Evolutionary conservation across 1,140 invertebrate genomes (phyloP).

Genomic region (Aphelenchoides fujianensis): DNA sequence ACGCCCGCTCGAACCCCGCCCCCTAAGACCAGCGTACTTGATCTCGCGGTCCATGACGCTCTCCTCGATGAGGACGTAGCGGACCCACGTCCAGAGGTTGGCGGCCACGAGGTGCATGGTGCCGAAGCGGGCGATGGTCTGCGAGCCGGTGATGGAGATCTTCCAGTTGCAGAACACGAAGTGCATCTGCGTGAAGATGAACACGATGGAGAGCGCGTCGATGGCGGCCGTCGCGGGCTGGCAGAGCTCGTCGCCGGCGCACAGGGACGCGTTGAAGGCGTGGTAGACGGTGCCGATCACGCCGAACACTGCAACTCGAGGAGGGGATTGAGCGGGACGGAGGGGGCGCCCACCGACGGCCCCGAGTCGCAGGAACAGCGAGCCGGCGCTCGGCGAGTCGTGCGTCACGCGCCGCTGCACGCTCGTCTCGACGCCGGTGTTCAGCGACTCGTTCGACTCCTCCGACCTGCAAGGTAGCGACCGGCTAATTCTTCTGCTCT

Average conservation of each 20-base stretch:
- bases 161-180: conserved; percentile 97
- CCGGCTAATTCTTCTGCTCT: conserved; percentile 7
- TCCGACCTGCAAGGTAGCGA: conserved; percentile 19
- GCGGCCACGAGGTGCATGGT: conserved; percentile 96
- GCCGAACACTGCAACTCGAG: conserved; percentile 77
- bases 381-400: conserved; percentile 86
- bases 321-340: no score
- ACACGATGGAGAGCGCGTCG: conserved; percentile 81
- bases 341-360: conserved; percentile 75
- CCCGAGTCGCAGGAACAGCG: conserved; percentile 90
- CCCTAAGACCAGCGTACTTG: no score
- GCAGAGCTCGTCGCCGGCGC: conserved; percentile 47
- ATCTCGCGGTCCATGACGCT: conserved; percentile 60
- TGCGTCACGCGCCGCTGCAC: conserved; percentile 73
- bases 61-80: conserved; percentile 85
- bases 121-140: conserved; percentile 90
- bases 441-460: conserved; percentile 12
- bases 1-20: no score
- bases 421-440: background rate
- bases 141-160: conserved; percentile 69
- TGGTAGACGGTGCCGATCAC: conserved; percentile 95
- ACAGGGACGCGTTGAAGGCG: conserved; percentile 80
- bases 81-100: conserved; percentile 94
- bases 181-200: conserved; percentile 97
- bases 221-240: conserved; percentile 69